Evolutionary conservation across 2,113 vertebrate genomes (phyloP).

Genomic region (Etheostoma cragini): DNA sequence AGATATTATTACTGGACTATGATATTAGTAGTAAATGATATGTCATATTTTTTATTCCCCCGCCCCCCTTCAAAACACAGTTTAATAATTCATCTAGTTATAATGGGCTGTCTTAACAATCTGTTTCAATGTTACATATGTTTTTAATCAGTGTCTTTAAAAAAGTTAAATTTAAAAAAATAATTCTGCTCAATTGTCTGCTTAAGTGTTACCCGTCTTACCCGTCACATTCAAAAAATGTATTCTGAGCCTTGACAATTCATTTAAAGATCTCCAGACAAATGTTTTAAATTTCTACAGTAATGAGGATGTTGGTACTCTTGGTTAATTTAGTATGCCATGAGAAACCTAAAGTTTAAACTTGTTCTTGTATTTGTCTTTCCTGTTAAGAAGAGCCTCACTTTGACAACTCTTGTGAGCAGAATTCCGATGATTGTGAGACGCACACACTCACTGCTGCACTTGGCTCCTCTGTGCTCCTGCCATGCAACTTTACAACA

Average conservation of each 20-base stretch:
- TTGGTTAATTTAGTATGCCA: neutral
- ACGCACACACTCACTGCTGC: accelerated
- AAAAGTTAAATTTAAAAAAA: no score
- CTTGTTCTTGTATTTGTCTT: neutral
- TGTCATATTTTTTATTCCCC: neutral
- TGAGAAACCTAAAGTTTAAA: neutral
- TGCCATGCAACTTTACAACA: constrained; percentile 56
- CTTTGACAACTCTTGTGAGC: accelerated
- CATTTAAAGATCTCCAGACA: neutral
- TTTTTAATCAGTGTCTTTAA: neutral
- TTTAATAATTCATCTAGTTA: neutral
- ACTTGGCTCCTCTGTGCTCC: constrained; percentile 64
- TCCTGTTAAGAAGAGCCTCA: constrained; percentile 9
- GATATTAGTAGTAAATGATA: neutral
- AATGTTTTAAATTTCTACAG: neutral
- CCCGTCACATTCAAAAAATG: neutral
- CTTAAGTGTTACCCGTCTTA: neutral
- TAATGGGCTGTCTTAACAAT: neutral
- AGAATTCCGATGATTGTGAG: neutral
- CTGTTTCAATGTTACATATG: neutral
- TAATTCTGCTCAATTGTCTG: neutral
- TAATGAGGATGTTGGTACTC: neutral
- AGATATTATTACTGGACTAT: neutral
- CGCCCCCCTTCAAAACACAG: no score
- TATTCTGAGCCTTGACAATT: neutral